Conservation (phyloP, 2,113 vertebrate species). For the Sander vitreus region DNA sequence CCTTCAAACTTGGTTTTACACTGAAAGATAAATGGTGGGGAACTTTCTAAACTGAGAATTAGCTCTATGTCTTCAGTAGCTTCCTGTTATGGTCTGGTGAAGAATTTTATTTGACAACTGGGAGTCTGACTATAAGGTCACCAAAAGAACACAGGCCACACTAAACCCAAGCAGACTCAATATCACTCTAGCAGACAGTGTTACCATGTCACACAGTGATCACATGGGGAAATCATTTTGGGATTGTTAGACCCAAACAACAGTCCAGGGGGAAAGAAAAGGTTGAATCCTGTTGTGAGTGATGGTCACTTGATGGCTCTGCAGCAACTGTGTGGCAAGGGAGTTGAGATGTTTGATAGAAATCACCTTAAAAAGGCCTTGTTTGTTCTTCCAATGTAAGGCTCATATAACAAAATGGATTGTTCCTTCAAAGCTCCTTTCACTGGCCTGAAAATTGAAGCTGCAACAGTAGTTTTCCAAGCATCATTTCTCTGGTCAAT, state of each 20-base stretch:
- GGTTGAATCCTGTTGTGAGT: conserved; percentile 18
- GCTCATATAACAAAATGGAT: conserved; percentile 46
- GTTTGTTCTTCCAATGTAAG: conserved; percentile 36
- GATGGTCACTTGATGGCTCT: conserved; percentile 25
- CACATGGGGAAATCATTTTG: conserved; percentile 48
- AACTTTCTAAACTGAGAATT: conserved; percentile 11
- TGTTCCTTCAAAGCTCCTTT: conserved; percentile 47
- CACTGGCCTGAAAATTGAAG: conserved; percentile 45
- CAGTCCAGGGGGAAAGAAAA: neutral
- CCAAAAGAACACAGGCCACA: conserved; percentile 43
- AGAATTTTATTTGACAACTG: conserved; percentile 69
- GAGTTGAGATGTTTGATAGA: conserved; percentile 38
- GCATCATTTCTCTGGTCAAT: conserved; percentile 55
- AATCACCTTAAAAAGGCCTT: conserved; percentile 30
- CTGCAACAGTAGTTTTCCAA: conserved; percentile 55
- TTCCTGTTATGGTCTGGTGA: conserved; percentile 67
- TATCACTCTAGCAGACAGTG: conserved; percentile 39
- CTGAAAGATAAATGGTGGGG: conserved; percentile 14
- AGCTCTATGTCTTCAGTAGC: conserved; percentile 37
- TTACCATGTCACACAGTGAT: conserved; percentile 30
- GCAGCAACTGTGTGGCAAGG: neutral
- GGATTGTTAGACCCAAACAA: conserved; percentile 18
- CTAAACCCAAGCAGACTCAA: conserved; percentile 16
- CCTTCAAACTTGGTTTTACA: neutral
- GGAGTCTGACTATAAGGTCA: conserved; percentile 72